Percentiles rank a stretch among this genome's conserved stretches.
phyloP scores from a whole-genome alignment of 2,888 invertebrate genomes.

The Phrixothrix hirtus region DNA sequence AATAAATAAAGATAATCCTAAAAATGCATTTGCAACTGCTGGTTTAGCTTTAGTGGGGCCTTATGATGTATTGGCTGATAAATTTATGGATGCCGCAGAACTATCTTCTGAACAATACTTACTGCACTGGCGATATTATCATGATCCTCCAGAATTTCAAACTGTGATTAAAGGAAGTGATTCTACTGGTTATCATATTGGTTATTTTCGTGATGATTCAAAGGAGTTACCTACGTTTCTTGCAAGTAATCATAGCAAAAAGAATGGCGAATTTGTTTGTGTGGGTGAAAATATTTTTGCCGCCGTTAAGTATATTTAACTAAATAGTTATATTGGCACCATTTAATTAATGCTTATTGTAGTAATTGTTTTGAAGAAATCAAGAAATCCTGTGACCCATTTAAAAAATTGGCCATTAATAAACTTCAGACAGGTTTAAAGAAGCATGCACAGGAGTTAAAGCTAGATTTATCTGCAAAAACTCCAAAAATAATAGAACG shows the following conservation, averaged over 20 bases:
- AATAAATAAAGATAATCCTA: conserved; percentile 61
- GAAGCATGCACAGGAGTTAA: conserved; percentile 64
- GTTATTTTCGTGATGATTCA: conserved; percentile 87
- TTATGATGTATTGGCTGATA: conserved; percentile 77
- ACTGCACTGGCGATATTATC: conserved; percentile 87
- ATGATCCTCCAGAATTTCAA: conserved; percentile 95
- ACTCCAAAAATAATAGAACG: conserved; percentile 65
- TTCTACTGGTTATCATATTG: conserved; percentile 78
- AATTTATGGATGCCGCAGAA: conserved; percentile 59
- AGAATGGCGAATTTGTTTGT: conserved; percentile 70
- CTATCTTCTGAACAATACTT: conserved; percentile 66
- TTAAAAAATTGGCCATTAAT: conserved; percentile 63
- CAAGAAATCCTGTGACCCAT: conserved; percentile 62
- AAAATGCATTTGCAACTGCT: conserved; percentile 66
- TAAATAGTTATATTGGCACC: too few relatives aligned
- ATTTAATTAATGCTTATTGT: too few relatives aligned
- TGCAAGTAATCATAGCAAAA: conserved; percentile 72
- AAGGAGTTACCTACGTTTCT: conserved; percentile 74
- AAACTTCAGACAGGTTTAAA: conserved; percentile 66
- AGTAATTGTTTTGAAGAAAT: conserved; percentile 63
- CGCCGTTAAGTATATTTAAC: conserved; percentile 76
- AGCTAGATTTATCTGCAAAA: conserved; percentile 62
- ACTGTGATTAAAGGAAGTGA: conserved; percentile 73
- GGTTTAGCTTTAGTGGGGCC: conserved; percentile 82
- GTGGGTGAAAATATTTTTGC: conserved; percentile 81